Base-by-base conservation (phyloP, 2,797 vertebrate genomes). In the Peromyscus attwateri region DNA sequence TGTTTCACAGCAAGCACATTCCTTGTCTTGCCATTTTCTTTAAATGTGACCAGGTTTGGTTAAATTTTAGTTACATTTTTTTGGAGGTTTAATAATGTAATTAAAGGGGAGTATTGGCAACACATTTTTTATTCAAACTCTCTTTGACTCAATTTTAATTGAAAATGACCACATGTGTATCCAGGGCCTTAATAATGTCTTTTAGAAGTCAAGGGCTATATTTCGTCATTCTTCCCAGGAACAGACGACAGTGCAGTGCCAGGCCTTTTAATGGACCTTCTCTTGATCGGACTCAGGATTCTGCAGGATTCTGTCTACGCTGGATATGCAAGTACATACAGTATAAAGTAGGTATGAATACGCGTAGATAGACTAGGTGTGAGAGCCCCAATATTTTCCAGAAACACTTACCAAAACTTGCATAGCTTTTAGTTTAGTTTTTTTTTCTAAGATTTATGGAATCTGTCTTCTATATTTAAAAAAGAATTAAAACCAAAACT, bases 131-230 rank as follows among this genome's bases (percentile, higher is more conserved):
- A 95, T 95, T 85, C 73, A 19, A 1, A 81, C n/a, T 95, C 57
- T 94, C 64, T 95, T 97, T 94, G 91, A 76, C 40, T 96, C 43
- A 89, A 29, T 96, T 96, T 93, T 87, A 97, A 92, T 70, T 76
- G 37, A 82, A 96, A 97, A 94, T 95, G 79, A 92, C 70, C 40
- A 60, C 73, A 40, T 87, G 71, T 92, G 95, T 97, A 79, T 91
- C n/a, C 46, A 85, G 40, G 52, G 25, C 40, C 37, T 96, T 82
- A 73, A 84, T 95, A 90, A 92, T 88, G 75, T 52, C 31, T 93
- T 89, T 90, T 43, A 70, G 95, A 97, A 81, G 43, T 68, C n/a
- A 84, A 89, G 66, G 57, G 21, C 27, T 60, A 8, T 0, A 34
- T 73, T 82, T 89, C 1, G 0, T 92, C 60, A 4, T 62, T 81